Conservation (phyloP, 2,888 invertebrate species). For the Lasiommata megera region DNA sequence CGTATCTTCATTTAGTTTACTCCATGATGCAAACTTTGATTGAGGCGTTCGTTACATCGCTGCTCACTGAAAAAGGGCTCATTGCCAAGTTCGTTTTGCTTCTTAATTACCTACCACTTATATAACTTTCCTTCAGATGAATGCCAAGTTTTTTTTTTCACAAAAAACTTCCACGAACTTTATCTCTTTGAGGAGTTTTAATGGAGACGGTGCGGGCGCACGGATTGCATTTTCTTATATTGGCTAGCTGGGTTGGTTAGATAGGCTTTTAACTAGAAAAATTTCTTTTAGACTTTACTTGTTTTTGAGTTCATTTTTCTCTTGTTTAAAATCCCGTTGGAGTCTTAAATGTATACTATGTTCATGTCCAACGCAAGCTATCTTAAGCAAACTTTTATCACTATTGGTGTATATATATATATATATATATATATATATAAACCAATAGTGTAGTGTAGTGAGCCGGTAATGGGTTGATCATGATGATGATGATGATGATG, state of each 20-base stretch:
- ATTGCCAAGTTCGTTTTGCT: constrained; percentile 14
- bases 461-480: no score
- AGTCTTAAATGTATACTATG: no score
- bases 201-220: constrained; percentile 2
- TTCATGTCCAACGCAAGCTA: no score
- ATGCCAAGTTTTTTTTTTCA: constrained; percentile 16
- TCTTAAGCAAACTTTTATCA: no score
- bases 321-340: no score
- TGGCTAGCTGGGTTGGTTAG: no score
- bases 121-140: constrained; percentile 5
- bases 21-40: constrained; percentile 18
- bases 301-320: no score
- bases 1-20: background rate
- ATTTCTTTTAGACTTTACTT: no score
- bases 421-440: no score
- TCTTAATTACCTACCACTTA: constrained; percentile 22
- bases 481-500: no score
- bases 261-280: background rate
- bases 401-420: no score
- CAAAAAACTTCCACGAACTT: constrained; percentile 14
- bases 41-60: constrained; percentile 16
- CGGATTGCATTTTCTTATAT: constrained; percentile 14
- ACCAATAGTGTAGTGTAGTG: no score
- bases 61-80: constrained; percentile 20
- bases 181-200: constrained; percentile 20